Conservation (phyloP, 2,888 invertebrate species). For the Cerceris rybyensis region DNA sequence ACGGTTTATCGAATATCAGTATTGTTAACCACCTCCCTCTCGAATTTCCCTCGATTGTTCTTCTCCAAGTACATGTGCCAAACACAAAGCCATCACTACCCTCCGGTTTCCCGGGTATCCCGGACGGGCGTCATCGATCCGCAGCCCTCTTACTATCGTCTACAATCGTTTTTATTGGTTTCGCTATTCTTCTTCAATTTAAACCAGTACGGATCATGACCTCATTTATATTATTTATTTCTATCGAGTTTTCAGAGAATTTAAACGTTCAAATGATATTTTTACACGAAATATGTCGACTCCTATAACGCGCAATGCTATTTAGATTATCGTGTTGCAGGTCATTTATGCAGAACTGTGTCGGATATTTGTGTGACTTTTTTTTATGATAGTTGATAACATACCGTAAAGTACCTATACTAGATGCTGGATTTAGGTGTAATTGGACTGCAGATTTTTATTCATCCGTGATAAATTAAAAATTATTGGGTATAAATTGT, state of each 20-base stretch:
- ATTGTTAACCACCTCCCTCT: neutral
- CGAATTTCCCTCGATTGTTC: conserved; percentile 23
- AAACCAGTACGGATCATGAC: conserved; percentile 13
- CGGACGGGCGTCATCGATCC: conserved; percentile 67
- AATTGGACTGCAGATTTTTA: too few relatives aligned
- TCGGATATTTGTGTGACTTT: too few relatives aligned
- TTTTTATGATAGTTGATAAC: too few relatives aligned
- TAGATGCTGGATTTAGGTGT: too few relatives aligned
- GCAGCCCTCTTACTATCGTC: conserved; percentile 58
- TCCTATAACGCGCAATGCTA: too few relatives aligned
- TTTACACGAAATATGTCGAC: too few relatives aligned
- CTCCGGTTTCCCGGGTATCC: conserved; percentile 62
- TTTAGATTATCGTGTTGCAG: too few relatives aligned
- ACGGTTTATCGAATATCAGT: neutral
- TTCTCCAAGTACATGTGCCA: conserved; percentile 3
- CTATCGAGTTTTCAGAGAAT: neutral
- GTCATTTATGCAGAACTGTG: too few relatives aligned
- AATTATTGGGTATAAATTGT: too few relatives aligned
- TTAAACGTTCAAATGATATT: too few relatives aligned
- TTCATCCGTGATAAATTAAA: too few relatives aligned
- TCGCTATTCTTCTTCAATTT: conserved; percentile 9
- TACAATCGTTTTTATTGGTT: conserved; percentile 49
- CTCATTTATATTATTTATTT: neutral
- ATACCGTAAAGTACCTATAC: too few relatives aligned
- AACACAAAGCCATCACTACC: conserved; percentile 43